Percentiles rank a stretch among this genome's conserved stretches.
Conservation (phyloP, 2,797 vertebrate genomes). For the Odontamblyopus rebecca region DNA sequence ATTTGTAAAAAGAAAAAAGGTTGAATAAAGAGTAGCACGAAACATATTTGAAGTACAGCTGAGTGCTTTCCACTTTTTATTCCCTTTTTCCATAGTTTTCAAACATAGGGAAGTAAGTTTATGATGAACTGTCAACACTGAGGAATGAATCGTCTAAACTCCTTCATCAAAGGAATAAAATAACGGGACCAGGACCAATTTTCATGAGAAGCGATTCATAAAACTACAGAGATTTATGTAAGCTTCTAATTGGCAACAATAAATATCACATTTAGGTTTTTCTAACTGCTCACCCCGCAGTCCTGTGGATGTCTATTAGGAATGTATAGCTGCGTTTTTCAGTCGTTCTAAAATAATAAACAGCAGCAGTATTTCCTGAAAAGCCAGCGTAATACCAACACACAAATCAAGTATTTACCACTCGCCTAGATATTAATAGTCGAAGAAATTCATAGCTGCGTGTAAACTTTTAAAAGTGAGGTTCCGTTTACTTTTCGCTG, state of each 20-base stretch:
- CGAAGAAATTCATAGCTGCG: constrained; percentile 56
- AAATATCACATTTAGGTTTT: not conserved
- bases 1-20: constrained; percentile 7
- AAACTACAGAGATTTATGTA: not conserved
- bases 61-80: not conserved
- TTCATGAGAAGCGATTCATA: not conserved
- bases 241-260: constrained; percentile 51
- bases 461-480: constrained; percentile 45
- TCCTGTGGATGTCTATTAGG: not conserved
- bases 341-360: constrained; percentile 18
- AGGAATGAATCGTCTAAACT: not conserved
- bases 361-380: constrained; percentile 15
- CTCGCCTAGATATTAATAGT: constrained; percentile 26
- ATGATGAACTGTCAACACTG: not conserved
- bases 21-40: constrained; percentile 14
- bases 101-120: not conserved
- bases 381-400: constrained; percentile 29
- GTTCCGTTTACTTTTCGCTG: constrained; percentile 40
- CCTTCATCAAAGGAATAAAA: constrained; percentile 14
- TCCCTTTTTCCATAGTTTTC: not conserved
- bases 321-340: constrained; percentile 17
- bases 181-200: constrained; percentile 11
- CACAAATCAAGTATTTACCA: constrained; percentile 26
- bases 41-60: not conserved
- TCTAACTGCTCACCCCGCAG: not conserved